Evolutionary conservation across 2,113 vertebrate genomes (phyloP).

Genomic region (Sciurus niger): DNA sequence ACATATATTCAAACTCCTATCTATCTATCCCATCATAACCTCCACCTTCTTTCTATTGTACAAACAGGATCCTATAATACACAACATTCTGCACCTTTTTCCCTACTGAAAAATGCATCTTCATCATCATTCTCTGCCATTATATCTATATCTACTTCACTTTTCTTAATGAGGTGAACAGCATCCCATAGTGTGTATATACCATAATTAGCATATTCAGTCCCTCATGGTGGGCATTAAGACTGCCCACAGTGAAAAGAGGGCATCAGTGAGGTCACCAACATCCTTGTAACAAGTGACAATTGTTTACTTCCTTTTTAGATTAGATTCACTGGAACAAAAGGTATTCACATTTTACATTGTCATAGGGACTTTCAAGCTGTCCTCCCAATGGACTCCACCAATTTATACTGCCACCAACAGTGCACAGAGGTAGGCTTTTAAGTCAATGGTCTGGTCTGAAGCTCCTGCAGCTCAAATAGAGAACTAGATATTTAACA

Average conservation of each 20-base stretch:
- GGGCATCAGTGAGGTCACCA: not conserved
- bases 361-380: slow-evolving; percentile 44
- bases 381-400: slow-evolving; percentile 14
- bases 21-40: not conserved
- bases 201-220: slow-evolving; percentile 16
- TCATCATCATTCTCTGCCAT: not conserved
- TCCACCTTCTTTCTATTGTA: slow-evolving; percentile 19
- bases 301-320: slow-evolving; percentile 35
- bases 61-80: slow-evolving; percentile 8
- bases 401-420: slow-evolving; percentile 36
- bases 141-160: not conserved
- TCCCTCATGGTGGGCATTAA: slow-evolving; percentile 30
- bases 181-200: not conserved
- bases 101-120: slow-evolving; percentile 51
- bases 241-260: slow-evolving; percentile 33
- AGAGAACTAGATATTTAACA: slow-evolving; percentile 35
- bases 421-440: not conserved
- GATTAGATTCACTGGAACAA: slow-evolving; percentile 44
- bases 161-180: slow-evolving; percentile 44
- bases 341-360: slow-evolving; percentile 38
- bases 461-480: slow-evolving; percentile 25
- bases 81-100: slow-evolving; percentile 10
- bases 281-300: not conserved
- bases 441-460: slow-evolving; percentile 26
- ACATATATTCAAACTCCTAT: slow-evolving; percentile 6